Evolutionary conservation across 2,797 vertebrate species (phyloP).

Genomic region (Pterois miles): DNA sequence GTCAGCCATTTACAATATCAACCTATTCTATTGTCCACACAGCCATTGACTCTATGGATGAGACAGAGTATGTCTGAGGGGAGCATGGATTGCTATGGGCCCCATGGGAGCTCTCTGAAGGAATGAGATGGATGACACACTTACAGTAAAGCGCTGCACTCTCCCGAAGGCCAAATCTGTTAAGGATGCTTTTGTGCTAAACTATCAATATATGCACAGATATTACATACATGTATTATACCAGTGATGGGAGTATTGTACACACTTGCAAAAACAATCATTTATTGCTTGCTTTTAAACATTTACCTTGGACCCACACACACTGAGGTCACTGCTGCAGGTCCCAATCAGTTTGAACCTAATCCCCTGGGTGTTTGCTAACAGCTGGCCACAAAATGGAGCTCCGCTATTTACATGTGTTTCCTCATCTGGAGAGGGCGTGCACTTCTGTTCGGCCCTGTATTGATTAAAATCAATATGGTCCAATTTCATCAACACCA

Average conservation of each 20-base stretch:
- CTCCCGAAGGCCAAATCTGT: conserved; percentile 51
- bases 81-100: conserved; percentile 53
- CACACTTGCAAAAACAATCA: conserved; percentile 34
- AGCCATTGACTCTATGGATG: conserved; percentile 28
- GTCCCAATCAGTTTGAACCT: conserved; percentile 49
- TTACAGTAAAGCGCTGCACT: conserved; percentile 58
- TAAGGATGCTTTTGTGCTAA: conserved; percentile 59
- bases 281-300: conserved; percentile 17
- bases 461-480: conserved; percentile 79
- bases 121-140: conserved; percentile 73
- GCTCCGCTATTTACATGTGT: conserved; percentile 56
- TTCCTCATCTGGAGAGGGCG: conserved; percentile 59
- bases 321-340: conserved; percentile 36
- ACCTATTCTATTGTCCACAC: conserved; percentile 51
- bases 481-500: conserved; percentile 72
- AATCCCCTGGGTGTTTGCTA: conserved; percentile 52
- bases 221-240: conserved; percentile 40
- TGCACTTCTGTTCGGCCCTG: conserved; percentile 48
- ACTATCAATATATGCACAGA: conserved; percentile 57
- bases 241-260: conserved; percentile 31
- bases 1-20: conserved; percentile 52
- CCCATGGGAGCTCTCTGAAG: conserved; percentile 61
- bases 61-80: conserved; percentile 58
- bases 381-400: conserved; percentile 53
- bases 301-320: neutral